A percentile compares a stretch with the other conserved stretches of the same genome.
phyloP scores from a whole-genome alignment of 2,888 invertebrate genomes.

The Drosophila seclusa region DNA sequence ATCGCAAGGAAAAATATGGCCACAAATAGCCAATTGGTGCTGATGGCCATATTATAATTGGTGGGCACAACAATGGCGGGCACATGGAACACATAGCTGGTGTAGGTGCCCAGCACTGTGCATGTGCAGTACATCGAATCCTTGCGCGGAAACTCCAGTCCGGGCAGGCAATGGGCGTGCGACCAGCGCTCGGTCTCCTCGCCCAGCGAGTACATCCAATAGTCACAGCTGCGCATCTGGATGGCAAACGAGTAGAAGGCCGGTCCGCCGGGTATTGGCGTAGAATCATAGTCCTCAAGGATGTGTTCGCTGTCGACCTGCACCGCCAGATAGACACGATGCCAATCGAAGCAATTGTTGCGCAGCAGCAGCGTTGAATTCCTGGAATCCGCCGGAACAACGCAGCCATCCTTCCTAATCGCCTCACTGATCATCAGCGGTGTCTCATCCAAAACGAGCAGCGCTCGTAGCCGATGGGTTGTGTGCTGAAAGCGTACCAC shows the following conservation, averaged over 20 bases:
- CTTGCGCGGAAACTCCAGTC: conserved; percentile 1
- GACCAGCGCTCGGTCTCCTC: conserved; percentile 23
- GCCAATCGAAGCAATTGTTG: conserved; percentile 38
- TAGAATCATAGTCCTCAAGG: fast-evolving
- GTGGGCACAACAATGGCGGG: conserved; percentile 30
- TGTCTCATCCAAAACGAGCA: conserved; percentile 1
- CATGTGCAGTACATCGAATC: conserved; percentile 45
- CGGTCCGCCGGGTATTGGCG: conserved; percentile 41
- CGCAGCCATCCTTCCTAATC: conserved; percentile 15
- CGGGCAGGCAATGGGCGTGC: conserved; percentile 31
- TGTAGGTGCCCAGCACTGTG: conserved; percentile 56
- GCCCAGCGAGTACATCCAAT: conserved; percentile 38
- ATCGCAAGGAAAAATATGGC: background rate
- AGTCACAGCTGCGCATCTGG: conserved; percentile 58
- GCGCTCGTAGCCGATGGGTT: conserved; percentile 42
- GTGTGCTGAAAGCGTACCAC: conserved; percentile 38
- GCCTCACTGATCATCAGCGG: conserved; percentile 21
- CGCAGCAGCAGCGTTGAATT: conserved; percentile 46
- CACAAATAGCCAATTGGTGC: background rate
- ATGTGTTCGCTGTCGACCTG: conserved; percentile 1
- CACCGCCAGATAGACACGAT: conserved; percentile 49
- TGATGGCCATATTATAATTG: fast-evolving
- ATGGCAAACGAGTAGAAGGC: conserved; percentile 47
- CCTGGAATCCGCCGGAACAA: conserved; percentile 8
- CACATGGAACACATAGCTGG: conserved; percentile 49